Percentiles rank a stretch among this genome's conserved stretches.
phyloP scores from a whole-genome alignment of 2,113 vertebrate species.

The Actenoides hombroni region DNA sequence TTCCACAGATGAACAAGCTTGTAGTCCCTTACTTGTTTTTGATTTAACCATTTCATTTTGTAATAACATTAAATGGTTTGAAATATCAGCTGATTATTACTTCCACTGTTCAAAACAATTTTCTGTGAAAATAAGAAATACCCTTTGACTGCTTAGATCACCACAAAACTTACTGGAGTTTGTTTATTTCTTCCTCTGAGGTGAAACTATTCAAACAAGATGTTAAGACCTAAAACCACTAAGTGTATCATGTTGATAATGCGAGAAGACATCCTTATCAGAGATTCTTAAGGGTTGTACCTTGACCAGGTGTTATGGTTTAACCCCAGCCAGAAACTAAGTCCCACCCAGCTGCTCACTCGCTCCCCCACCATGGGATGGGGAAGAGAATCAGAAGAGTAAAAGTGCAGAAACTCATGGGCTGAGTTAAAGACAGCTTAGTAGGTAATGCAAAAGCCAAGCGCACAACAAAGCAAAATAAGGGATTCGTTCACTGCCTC shows the following conservation, averaged over 20 bases:
- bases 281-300: background rate
- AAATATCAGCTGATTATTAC: background rate
- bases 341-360: rapidly evolving
- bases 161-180: background rate
- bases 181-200: background rate
- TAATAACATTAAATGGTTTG: background rate
- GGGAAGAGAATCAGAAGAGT: background rate
- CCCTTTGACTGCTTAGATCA: background rate
- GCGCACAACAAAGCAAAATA: background rate
- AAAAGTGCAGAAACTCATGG: background rate
- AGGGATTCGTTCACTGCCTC: background rate
- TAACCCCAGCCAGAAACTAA: background rate
- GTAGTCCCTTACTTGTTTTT: background rate
- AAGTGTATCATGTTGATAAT: background rate
- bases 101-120: background rate
- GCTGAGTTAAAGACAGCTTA: background rate
- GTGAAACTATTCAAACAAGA: background rate
- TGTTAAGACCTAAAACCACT: background rate
- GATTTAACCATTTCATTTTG: background rate
- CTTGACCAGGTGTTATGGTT: rapidly evolving
- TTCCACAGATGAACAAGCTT: background rate
- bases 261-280: background rate
- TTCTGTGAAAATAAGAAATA: background rate
- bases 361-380: rapidly evolving
- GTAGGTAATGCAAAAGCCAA: background rate